phyloP scores from a whole-genome alignment of 2,113 vertebrate species.

The Colaptes auratus region DNA sequence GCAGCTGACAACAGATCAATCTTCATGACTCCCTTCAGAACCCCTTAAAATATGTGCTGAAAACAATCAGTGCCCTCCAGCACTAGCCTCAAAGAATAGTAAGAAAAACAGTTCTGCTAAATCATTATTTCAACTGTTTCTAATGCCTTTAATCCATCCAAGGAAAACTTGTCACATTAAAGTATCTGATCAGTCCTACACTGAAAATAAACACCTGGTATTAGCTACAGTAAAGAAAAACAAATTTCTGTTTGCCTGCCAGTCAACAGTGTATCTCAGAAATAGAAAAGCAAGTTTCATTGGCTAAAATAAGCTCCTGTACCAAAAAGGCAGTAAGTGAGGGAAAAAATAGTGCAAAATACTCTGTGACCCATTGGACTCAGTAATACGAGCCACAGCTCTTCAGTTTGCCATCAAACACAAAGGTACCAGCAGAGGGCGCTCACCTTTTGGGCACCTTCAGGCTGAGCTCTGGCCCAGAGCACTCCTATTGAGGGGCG shows the following conservation, averaged over 20 bases:
- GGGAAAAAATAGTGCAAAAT: background rate
- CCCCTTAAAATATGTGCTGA: background rate
- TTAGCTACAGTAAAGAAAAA: background rate
- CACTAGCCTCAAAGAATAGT: background rate
- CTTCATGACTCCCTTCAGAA: background rate
- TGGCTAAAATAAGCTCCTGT: background rate
- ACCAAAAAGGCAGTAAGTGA: background rate
- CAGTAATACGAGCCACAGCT: background rate
- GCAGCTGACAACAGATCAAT: background rate
- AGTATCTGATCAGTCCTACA: background rate
- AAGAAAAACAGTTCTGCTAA: background rate
- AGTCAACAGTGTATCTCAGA: background rate
- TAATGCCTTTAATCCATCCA: background rate
- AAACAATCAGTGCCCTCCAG: background rate
- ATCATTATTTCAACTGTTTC: background rate
- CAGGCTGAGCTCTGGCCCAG: too few species aligned
- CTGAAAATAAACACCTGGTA: accelerated
- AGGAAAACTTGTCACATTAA: background rate
- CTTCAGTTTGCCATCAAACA: too few species aligned
- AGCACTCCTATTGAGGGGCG: too few species aligned
- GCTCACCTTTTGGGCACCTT: too few species aligned
- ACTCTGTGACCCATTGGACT: background rate
- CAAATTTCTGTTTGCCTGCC: background rate
- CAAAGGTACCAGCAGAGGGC: accelerated
- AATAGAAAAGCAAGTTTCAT: background rate